Base-by-base conservation (phyloP, 2,113 vertebrate genomes). In the Barnardius zonarius region DNA sequence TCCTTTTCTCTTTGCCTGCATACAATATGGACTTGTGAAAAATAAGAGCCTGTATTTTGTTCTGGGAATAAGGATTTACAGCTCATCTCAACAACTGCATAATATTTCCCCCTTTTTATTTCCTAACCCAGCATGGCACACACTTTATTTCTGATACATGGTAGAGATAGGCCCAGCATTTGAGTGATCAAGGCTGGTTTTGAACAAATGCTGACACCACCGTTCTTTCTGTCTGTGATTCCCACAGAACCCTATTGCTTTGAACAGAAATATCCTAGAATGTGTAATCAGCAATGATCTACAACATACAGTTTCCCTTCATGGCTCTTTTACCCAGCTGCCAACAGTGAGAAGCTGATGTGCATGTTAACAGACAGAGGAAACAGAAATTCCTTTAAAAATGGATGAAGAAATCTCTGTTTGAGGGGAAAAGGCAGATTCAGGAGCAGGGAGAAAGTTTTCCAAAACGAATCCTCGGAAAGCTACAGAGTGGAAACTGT, bases 251-350 rank as follows among this genome's bases (percentile, higher is more conserved):
- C 22, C 28, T 69, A 41, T 41, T 79, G 48, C 73, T 93, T 86
- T 84, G 77, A 92, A 96, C 91, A 91, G 7, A 85, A 87, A 90
- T 61, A 72, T n/a, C 73, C 73, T 90, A 83, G 43, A 90, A 86
- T 27, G 66, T 22, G 55, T 37, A 72, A 93, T n/a, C 48, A 84
- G 74, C 44, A 68, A 24, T 64, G 57, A 81, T 35, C 44, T 73
- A 39, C 67, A 70, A 35, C 57, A 41, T 28, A 18, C n/a, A 62
- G 49, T 73, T 88, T 41, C 23, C 27, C 82, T 93, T 57, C 63
- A 12, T 73, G 73, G 83, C 68, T 83, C 25, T 92, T 88, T 44
- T 80, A 63, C 48, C 35, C 9, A 2, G 79, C 52, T 41, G 68
- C 46, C 30, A 28, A 44, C 24, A 77, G 20, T 1, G 2, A 67